Conservation (phyloP, 64 coral and sea anemone species). For the Montipora efflorescens region DNA sequence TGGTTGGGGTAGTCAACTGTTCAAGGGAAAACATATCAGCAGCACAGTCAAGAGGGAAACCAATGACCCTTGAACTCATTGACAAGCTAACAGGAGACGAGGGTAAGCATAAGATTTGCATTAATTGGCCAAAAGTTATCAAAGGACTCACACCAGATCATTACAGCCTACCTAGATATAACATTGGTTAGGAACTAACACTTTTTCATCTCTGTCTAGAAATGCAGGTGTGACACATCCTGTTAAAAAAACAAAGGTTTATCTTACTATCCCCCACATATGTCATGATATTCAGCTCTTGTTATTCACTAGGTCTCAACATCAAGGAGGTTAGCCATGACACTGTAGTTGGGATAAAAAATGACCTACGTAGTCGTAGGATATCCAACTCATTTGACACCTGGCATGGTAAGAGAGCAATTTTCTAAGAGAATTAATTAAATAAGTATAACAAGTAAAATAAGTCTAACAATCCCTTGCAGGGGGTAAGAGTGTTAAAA, state of each 20-base stretch:
- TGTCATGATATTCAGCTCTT: neutral
- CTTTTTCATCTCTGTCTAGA: too few relatives aligned
- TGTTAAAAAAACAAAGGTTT: neutral
- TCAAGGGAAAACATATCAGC: slow-evolving; percentile 7
- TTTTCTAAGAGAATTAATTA: too few relatives aligned
- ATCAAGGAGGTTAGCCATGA: slow-evolving; percentile 37
- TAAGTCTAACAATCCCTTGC: neutral
- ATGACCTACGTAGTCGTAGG: neutral
- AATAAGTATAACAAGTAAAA: too few relatives aligned
- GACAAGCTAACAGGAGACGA: too few relatives aligned
- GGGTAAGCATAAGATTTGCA: too few relatives aligned
- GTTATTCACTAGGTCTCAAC: neutral
- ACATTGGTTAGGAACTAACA: too few relatives aligned
- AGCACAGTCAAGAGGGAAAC: slow-evolving; percentile 18
- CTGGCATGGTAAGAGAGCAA: slow-evolving; percentile 20
- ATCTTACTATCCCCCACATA: neutral
- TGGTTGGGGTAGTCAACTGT: neutral
- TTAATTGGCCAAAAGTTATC: too few relatives aligned
- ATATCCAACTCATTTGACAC: slow-evolving; percentile 43
- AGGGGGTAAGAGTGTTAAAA: slow-evolving; percentile 36
- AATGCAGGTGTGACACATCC: too few relatives aligned
- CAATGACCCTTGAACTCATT: neutral
- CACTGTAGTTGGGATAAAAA: slow-evolving; percentile 26
- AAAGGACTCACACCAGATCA: too few relatives aligned
- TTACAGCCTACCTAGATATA: too few relatives aligned